Conservation (phyloP, 2,113 vertebrate species). For the Macaca fascicularis region DNA sequence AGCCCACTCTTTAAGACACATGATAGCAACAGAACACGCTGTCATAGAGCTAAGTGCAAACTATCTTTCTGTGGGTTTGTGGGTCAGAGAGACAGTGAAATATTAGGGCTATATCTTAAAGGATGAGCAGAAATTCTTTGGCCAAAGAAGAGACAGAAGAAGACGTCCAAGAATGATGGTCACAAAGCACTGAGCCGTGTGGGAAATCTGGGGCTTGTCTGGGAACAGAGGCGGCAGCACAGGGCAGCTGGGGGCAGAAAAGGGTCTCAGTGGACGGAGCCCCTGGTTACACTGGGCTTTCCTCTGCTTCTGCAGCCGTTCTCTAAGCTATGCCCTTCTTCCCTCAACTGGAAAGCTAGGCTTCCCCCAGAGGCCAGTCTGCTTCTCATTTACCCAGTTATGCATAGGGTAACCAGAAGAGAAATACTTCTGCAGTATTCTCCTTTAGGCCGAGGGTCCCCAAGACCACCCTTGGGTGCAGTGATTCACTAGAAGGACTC, state of each 20-base stretch:
- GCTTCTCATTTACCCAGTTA: not conserved
- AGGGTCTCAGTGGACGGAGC: too few relatives aligned
- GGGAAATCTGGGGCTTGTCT: not conserved
- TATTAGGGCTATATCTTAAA: too few relatives aligned
- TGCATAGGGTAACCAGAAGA: not conserved
- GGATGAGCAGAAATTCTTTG: not conserved
- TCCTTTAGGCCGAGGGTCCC: not conserved
- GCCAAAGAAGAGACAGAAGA: not conserved
- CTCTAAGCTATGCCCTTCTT: not conserved
- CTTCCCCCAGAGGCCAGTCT: not conserved
- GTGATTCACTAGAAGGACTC: not conserved
- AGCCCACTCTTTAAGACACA: not conserved
- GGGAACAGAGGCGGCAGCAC: not conserved
- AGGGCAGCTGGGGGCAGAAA: not conserved
- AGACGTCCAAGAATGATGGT: not conserved
- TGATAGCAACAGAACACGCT: too few relatives aligned
- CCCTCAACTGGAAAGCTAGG: not conserved
- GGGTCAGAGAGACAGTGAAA: not conserved
- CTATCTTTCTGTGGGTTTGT: too few relatives aligned
- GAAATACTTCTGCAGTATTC: fast-evolving
- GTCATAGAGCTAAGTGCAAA: not conserved
- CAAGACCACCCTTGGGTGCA: too few relatives aligned
- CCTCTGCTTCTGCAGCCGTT: not conserved
- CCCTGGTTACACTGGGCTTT: not conserved
- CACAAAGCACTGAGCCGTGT: not conserved